These are phyloP conservation scores for Cranoglanis bouderius DNA, from an alignment of 2,113 vertebrate species.

Conservation along the genomic window DNA sequence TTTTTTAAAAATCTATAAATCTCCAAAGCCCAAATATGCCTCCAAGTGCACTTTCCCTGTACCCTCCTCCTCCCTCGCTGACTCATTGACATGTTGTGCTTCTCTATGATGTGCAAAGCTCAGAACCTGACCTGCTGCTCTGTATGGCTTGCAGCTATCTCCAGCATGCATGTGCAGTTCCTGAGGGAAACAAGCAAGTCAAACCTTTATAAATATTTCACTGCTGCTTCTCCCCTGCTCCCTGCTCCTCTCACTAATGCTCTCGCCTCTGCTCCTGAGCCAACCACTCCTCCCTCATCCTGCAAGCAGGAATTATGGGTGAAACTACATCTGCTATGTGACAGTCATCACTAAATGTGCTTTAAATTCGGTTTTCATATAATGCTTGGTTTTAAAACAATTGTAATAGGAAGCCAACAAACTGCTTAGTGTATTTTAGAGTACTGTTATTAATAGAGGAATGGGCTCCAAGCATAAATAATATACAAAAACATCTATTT, in stretches of 20 bases:
- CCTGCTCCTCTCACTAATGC: conserved; percentile 54
- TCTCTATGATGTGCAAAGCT: conserved; percentile 75
- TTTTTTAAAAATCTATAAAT: conserved; percentile 65
- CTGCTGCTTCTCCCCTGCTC: conserved; percentile 61
- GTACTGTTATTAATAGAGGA: conserved; percentile 14
- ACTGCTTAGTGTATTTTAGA: conserved; percentile 30
- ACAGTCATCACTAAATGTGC: conserved; percentile 8
- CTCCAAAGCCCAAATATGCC: conserved; percentile 68
- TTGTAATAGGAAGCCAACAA: background rate
- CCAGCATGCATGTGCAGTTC: conserved; percentile 72
- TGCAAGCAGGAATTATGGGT: conserved; percentile 12
- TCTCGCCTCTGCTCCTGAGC: conserved; percentile 48
- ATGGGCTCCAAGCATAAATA: background rate
- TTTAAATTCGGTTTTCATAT: conserved; percentile 6
- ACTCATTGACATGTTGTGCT: conserved; percentile 67
- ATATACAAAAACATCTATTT: background rate
- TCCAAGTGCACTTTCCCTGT: conserved; percentile 58
- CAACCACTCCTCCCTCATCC: conserved; percentile 50
- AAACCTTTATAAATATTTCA: conserved; percentile 81
- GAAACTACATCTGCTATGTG: conserved; percentile 21
- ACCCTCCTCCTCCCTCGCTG: conserved; percentile 57
- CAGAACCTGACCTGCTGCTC: conserved; percentile 71
- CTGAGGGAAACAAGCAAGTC: conserved; percentile 70
- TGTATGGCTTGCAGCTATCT: conserved; percentile 73
- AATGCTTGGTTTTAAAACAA: background rate